phyloP scores from a whole-genome alignment of 2,888 invertebrate genomes.

The Frankliniella intonsa region DNA sequence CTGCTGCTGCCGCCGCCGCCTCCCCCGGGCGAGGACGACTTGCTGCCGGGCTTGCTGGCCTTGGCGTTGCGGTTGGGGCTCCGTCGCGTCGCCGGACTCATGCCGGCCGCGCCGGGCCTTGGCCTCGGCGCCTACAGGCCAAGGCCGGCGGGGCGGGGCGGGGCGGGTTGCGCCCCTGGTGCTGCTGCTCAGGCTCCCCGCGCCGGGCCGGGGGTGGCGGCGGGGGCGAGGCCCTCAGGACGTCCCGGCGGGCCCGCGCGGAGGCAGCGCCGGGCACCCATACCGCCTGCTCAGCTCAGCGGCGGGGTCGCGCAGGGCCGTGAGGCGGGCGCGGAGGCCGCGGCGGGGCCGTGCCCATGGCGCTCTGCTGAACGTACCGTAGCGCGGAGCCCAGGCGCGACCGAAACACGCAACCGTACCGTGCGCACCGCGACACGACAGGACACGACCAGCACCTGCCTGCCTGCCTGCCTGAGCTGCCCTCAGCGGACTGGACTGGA shows the following conservation, averaged over 20 bases:
- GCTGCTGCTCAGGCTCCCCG: not conserved
- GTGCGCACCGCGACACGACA: not conserved
- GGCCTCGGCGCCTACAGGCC: constrained; percentile 29
- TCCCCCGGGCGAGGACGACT: constrained; percentile 21
- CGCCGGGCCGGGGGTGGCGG: not conserved
- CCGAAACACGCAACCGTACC: not conserved
- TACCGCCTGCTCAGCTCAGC: not conserved
- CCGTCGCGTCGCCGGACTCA: constrained; percentile 29
- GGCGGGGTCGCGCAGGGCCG: too few species aligned
- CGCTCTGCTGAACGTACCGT: not conserved
- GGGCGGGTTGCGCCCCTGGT: not conserved
- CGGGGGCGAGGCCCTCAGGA: not conserved
- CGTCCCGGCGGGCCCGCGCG: not conserved
- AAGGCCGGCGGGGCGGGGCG: not conserved
- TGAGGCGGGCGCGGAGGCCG: too few species aligned
- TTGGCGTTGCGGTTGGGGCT: constrained; percentile 30
- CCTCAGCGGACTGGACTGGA: not conserved
- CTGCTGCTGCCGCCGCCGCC: constrained; percentile 30
- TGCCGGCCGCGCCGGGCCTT: constrained; percentile 33
- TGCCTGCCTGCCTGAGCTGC: not conserved
- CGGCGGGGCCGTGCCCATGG: not conserved
- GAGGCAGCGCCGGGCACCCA: not conserved
- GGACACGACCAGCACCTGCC: not conserved
- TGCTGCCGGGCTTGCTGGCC: not conserved
- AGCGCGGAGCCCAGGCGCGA: not conserved